These are phyloP conservation scores for Propithecus coquereli DNA, from an alignment of 2,113 vertebrate species.

Conservation along the genomic window DNA sequence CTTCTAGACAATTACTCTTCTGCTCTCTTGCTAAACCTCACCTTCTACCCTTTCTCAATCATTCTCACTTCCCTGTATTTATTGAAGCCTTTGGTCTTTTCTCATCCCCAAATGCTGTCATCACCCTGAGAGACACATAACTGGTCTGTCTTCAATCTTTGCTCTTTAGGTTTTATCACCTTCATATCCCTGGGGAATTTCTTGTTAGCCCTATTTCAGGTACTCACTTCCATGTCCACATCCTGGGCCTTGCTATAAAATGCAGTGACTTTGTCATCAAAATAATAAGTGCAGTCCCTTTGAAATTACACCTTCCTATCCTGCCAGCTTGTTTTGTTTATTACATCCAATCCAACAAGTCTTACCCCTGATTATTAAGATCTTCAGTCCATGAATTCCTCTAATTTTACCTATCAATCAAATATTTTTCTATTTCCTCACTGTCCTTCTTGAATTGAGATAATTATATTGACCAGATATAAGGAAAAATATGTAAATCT, in stretches of 20 bases:
- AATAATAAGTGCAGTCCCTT: not conserved
- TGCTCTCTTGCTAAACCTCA: not conserved
- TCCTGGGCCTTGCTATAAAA: not conserved
- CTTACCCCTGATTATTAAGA: not conserved
- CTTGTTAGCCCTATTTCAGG: not conserved
- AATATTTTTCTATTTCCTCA: not conserved
- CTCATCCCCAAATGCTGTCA: not conserved
- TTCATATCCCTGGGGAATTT: not conserved
- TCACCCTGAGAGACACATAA: not conserved
- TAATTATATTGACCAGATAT: not conserved
- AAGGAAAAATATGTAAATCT: not conserved
- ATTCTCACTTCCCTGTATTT: not conserved
- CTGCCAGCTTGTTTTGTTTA: not conserved
- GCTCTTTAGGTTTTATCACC: not conserved
- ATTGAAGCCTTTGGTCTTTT: not conserved
- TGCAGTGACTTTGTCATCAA: not conserved
- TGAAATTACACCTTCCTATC: not conserved
- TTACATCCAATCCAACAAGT: not conserved
- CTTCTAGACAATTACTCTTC: not conserved
- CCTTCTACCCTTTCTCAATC: not conserved
- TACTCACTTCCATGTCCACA: not conserved
- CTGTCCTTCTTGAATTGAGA: not conserved
- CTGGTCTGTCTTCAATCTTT: not conserved
- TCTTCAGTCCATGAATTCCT: not conserved
- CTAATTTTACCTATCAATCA: not conserved